These are phyloP conservation scores for Lordiphosa stackelbergi DNA, from an alignment of 1,140 invertebrate genomes.

Conservation along the genomic window DNA sequence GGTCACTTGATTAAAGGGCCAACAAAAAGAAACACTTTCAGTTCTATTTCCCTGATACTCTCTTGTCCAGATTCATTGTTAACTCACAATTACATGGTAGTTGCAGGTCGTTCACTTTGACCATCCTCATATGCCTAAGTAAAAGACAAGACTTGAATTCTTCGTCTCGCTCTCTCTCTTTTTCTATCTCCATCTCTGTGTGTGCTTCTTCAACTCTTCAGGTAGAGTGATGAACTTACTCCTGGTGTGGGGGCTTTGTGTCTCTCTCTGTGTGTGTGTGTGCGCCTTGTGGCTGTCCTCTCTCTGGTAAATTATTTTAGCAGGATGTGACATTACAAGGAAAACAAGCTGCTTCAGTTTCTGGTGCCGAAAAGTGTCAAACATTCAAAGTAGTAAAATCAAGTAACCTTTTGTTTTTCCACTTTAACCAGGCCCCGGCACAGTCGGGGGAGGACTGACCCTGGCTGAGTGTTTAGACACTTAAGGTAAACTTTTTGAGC, in stretches of 20 bases:
- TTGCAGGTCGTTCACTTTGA: no score
- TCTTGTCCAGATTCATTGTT: no score
- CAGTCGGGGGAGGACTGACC: conserved; percentile 1
- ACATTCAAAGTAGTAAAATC: conserved; percentile 77
- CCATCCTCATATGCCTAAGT: no score
- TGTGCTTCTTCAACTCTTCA: no score
- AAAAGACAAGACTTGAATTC: no score
- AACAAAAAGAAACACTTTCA: no score
- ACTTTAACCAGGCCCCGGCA: conserved; percentile 13
- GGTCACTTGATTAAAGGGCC: no score
- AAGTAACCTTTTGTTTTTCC: conserved; percentile 76
- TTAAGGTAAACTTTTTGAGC: conserved; percentile 77
- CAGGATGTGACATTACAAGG: conserved; percentile 71
- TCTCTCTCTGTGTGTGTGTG: conserved; percentile 1
- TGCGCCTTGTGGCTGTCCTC: conserved; percentile 21
- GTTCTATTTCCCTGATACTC: no score
- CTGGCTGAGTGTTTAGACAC: conserved; percentile 64
- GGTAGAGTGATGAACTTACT: no score
- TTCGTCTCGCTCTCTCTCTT: no score
- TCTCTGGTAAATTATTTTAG: conserved; percentile 64
- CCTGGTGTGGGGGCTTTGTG: not conserved
- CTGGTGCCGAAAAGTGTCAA: conserved; percentile 71
- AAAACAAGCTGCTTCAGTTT: conserved; percentile 63
- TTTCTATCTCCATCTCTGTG: not conserved
- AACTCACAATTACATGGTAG: no score